A percentile compares a stretch with the other conserved stretches of the same genome.
phyloP scores from a whole-genome alignment of 2,797 vertebrate species.

The Rhodeus uyekii region DNA sequence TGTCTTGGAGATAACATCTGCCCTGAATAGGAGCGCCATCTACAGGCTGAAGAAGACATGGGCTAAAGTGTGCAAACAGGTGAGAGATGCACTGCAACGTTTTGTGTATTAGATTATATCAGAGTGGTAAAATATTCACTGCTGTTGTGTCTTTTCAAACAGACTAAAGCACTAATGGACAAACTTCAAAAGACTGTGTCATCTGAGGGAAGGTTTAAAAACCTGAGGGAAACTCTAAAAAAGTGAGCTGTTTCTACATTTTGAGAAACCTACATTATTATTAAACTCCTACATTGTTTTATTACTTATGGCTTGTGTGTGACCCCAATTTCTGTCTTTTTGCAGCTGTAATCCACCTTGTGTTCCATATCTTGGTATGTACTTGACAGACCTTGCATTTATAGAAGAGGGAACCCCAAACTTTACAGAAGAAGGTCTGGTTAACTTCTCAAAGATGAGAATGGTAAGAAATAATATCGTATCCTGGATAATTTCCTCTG shows the following conservation, averaged over 20 bases:
- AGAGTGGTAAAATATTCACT: neutral
- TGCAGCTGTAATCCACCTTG: conserved; percentile 92
- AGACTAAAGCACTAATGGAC: conserved; percentile 96
- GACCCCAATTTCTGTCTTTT: conserved; percentile 1
- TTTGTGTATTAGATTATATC: neutral
- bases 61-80: conserved; percentile 96
- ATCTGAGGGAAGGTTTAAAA: conserved; percentile 96
- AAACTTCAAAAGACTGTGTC: conserved; percentile 96
- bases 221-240: conserved; percentile 95
- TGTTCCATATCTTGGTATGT: conserved; percentile 97
- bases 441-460: conserved; percentile 99
- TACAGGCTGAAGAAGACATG: conserved; percentile 98
- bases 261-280: neutral
- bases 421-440: conserved; percentile 94
- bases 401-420: conserved; percentile 97
- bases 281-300: neutral
- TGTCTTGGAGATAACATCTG: conserved; percentile 94
- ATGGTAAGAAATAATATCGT: conserved; percentile 79
- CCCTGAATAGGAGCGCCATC: conserved; percentile 96
- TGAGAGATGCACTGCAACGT: conserved; percentile 49
- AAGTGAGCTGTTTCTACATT: conserved; percentile 78
- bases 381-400: conserved; percentile 93
- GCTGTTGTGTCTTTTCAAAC: conserved; percentile 55
- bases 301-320: neutral
- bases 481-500: neutral